Evolutionary conservation across 2,888 invertebrate genomes (phyloP).

Genomic region (Himalopsyche kuldschensis): DNA sequence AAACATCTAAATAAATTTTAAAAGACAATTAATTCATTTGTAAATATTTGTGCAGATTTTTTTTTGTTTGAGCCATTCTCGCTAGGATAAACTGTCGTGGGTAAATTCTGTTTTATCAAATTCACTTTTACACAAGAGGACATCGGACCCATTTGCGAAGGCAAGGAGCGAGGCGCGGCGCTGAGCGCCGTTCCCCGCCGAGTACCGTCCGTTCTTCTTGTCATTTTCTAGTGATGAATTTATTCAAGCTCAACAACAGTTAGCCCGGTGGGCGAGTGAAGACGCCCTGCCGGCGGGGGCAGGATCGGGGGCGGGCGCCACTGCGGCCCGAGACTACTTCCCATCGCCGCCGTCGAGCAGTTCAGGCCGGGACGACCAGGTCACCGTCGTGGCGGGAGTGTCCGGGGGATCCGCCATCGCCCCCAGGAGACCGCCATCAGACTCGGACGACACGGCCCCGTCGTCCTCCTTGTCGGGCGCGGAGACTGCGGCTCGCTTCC

Average conservation of each 20-base stretch:
- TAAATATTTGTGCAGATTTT: too few relatives aligned
- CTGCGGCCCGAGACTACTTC: constrained; percentile 60
- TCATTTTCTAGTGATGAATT: constrained; percentile 96
- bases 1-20: not conserved
- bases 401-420: constrained; percentile 48
- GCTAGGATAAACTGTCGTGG: not conserved
- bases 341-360: constrained; percentile 49
- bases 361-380: constrained; percentile 52
- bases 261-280: constrained; percentile 94
- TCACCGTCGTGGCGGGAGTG: constrained; percentile 45
- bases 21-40: too few relatives aligned
- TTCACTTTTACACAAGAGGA: not conserved
- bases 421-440: constrained; percentile 48
- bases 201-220: constrained; percentile 66
- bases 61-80: not conserved
- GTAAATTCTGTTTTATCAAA: not conserved
- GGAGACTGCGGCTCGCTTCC: constrained; percentile 61
- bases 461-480: constrained; percentile 47
- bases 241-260: constrained; percentile 96
- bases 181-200: constrained; percentile 37
- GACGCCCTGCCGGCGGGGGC: constrained; percentile 68
- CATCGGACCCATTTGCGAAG: not conserved
- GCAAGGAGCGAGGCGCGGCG: constrained; percentile 10
- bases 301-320: constrained; percentile 47
- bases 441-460: constrained; percentile 48